Conservation (phyloP, 2,113 vertebrate species). For the Channa argus region DNA sequence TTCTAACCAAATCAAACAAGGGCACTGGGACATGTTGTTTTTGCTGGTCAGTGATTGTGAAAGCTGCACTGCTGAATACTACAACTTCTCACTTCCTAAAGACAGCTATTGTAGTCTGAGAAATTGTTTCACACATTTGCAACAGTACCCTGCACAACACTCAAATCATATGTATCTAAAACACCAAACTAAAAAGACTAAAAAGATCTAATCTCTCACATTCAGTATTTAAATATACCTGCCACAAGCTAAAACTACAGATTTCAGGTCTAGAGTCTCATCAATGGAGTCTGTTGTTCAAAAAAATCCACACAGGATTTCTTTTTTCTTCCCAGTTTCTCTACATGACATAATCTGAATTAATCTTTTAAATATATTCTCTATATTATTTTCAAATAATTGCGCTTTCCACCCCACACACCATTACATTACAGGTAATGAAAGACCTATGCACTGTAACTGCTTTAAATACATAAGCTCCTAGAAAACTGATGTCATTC, state of each 20-base stretch:
- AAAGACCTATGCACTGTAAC: conserved; percentile 57
- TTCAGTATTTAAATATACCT: too few relatives aligned
- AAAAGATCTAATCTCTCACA: too few relatives aligned
- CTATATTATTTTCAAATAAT: conserved; percentile 59
- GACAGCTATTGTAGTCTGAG: neutral
- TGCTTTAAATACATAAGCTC: conserved; percentile 62
- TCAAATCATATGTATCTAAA: too few relatives aligned
- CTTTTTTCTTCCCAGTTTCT: too few relatives aligned
- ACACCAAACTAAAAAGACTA: too few relatives aligned
- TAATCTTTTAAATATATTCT: conserved; percentile 25
- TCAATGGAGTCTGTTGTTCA: too few relatives aligned
- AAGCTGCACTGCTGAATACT: neutral
- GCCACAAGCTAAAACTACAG: too few relatives aligned
- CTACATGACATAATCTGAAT: neutral
- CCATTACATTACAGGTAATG: conserved; percentile 62
- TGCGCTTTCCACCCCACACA: conserved; percentile 70
- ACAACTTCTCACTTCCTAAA: neutral
- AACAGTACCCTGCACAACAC: too few relatives aligned
- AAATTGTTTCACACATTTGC: too few relatives aligned
- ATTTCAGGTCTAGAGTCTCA: too few relatives aligned
- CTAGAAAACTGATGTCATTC: conserved; percentile 62
- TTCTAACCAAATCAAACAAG: conserved; percentile 26
- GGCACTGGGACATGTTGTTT: conserved; percentile 22
- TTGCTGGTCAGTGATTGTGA: neutral
- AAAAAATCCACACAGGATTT: too few relatives aligned